These are phyloP conservation scores for Acanthosepion esculentum DNA, from an alignment of 2,888 invertebrate genomes.

Conservation along the genomic window DNA sequence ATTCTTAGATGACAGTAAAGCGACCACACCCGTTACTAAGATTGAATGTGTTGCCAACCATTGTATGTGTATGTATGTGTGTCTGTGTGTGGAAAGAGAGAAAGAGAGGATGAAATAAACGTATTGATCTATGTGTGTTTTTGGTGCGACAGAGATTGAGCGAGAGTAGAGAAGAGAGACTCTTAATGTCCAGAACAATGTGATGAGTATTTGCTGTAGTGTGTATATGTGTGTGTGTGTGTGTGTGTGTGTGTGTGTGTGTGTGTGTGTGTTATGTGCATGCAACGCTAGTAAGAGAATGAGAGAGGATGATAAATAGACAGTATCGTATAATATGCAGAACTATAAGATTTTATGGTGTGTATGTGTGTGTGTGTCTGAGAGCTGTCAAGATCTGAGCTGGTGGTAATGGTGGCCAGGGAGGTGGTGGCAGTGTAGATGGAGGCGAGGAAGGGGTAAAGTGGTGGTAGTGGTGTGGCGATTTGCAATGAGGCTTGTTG, in stretches of 20 bases:
- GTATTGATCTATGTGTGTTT: no score
- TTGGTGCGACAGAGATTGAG: no score
- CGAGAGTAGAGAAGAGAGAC: no score
- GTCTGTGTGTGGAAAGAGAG: background rate
- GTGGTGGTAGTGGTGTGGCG: background rate
- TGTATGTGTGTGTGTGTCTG: background rate
- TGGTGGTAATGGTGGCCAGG: background rate
- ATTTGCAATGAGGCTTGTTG: constrained; percentile 43
- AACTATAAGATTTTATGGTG: background rate
- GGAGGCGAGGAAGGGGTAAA: background rate
- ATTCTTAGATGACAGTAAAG: background rate
- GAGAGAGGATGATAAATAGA: background rate
- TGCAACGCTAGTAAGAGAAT: background rate
- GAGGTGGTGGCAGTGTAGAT: background rate
- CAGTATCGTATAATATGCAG: background rate
- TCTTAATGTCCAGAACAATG: no score
- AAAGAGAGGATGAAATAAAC: background rate
- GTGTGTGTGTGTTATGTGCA: background rate
- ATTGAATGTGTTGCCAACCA: background rate
- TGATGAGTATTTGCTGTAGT: no score
- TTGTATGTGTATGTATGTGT: background rate
- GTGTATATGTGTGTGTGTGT: no score
- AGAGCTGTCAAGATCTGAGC: background rate
- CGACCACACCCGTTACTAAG: background rate
- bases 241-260: no score